Evolutionary conservation across 2,113 vertebrate genomes (phyloP).

Genomic region (Dasyprocta punctata): DNA sequence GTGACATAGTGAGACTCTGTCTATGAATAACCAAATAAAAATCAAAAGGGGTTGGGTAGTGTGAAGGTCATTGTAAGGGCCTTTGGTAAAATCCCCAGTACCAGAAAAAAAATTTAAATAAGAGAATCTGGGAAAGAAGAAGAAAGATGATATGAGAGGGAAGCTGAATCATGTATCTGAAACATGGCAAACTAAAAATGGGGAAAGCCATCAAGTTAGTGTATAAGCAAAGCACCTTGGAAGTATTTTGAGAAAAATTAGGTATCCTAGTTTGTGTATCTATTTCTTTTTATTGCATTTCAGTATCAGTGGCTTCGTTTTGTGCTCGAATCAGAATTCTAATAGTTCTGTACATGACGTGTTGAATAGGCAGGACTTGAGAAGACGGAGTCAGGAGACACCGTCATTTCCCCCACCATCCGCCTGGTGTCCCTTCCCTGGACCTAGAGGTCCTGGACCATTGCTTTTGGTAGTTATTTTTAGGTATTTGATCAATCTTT

Average conservation of each 20-base stretch:
- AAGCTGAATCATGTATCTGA: not conserved
- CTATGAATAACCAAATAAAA: not conserved
- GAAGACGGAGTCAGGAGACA: not conserved
- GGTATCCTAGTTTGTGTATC: not conserved
- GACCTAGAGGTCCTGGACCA: not conserved
- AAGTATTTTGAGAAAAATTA: not conserved
- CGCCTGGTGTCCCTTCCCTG: not conserved
- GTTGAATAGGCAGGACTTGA: not conserved
- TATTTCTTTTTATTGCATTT: not conserved
- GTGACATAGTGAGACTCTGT: not conserved
- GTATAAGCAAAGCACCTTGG: not conserved
- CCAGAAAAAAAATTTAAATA: not conserved
- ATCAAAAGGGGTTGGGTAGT: not conserved
- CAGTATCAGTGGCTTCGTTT: not conserved
- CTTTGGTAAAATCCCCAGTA: not conserved
- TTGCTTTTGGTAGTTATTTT: not conserved
- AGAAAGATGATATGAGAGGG: not conserved
- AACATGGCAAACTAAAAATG: conserved; percentile 24
- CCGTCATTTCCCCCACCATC: rapidly evolving
- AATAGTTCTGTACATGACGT: not conserved
- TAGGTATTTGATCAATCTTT: not conserved
- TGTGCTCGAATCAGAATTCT: conserved; percentile 22
- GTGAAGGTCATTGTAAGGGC: not conserved
- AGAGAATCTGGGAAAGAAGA: not conserved
- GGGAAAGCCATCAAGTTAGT: not conserved